Evolutionary conservation across 2,888 invertebrate genomes (phyloP), one percentile per base, ranked within the genome.

Genomic region (Scaptomyza caliginosa): DNA sequence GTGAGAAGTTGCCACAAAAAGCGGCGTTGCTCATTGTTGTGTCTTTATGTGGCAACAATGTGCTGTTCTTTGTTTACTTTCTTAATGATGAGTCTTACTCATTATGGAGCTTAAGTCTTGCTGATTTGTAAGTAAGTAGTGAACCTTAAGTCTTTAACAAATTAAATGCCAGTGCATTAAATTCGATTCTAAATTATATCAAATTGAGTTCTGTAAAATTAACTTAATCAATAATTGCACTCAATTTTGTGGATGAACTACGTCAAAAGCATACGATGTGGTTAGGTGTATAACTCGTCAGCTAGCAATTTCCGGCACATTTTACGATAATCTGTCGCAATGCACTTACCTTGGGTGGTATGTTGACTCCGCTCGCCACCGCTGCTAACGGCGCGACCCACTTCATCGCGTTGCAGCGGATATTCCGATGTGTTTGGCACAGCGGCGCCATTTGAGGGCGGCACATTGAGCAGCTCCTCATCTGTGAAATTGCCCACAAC

Each of bases 401-500:
- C 94, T 91, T 94, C 94, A 90, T 95, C 94, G 76, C 94, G 92
- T 90, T 94, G 94, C 80, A 94, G 91, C 64, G 94, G 94, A 91
- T 94, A 94, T 90, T 94, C 94, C 73, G 92, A 92, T 75, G 92
- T 92, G 73, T 92, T 92, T 72, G 92, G 92, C 73, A 90, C 81
- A 57, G 45, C 62, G 48, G 19, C 73, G 26, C 74, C 74, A 68
- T 74, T 74, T 16, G 74, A 39, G 40, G 88, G 86, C 74, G 86
- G 89, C 62, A 86, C 81, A 66, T 89, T 90, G 81, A 86, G 89
- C 70, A 90, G 89, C 91, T 93, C 94, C 77, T 93, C 93, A 79
- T 94, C 94, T 59, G 94, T 94, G 87, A 93, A 93, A 92, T 94
- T 94, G 71, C 93, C 93, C 58, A 91, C 90, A 59, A 93, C 92